Conservation (phyloP, 92 coral and sea anemone species). For the Diadumene lineata region DNA sequence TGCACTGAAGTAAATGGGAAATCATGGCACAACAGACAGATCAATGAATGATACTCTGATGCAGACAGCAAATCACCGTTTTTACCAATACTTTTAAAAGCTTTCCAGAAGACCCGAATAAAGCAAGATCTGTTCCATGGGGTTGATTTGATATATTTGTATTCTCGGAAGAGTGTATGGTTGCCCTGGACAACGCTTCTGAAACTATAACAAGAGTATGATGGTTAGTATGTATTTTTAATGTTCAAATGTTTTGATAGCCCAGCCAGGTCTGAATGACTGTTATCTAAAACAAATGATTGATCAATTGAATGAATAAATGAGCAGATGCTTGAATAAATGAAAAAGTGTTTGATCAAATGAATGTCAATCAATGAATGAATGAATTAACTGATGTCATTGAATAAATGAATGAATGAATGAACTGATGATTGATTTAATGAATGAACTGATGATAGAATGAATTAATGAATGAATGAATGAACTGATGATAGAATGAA, state of each 20-base stretch:
- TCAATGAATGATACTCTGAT: constrained; percentile 86
- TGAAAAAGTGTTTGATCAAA: too few species aligned
- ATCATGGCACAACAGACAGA: constrained; percentile 86
- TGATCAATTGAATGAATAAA: too few species aligned
- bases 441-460: too few species aligned
- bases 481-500: too few species aligned
- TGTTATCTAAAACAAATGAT: too few species aligned
- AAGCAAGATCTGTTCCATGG: constrained; percentile 87
- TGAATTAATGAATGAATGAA: too few species aligned
- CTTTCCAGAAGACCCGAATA: constrained; percentile 93
- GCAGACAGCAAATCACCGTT: constrained; percentile 94
- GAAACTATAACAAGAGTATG: constrained; percentile 49
- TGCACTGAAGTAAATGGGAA: constrained; percentile 90
- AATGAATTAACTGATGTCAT: too few species aligned
- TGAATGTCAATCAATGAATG: too few species aligned
- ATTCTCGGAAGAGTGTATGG: constrained; percentile 91
- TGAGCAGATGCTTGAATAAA: too few species aligned
- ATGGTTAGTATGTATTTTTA: not conserved
- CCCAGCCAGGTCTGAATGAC: too few species aligned
- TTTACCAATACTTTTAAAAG: constrained; percentile 90
- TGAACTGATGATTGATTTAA: too few species aligned
- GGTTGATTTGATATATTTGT: constrained; percentile 67
- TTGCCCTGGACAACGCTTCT: constrained; percentile 91
- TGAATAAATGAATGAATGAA: too few species aligned
- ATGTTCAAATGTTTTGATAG: not conserved